These are phyloP conservation scores for Hoplostethus mediterraneus DNA, from an alignment of 2,797 vertebrate genomes.

Conservation along the genomic window DNA sequence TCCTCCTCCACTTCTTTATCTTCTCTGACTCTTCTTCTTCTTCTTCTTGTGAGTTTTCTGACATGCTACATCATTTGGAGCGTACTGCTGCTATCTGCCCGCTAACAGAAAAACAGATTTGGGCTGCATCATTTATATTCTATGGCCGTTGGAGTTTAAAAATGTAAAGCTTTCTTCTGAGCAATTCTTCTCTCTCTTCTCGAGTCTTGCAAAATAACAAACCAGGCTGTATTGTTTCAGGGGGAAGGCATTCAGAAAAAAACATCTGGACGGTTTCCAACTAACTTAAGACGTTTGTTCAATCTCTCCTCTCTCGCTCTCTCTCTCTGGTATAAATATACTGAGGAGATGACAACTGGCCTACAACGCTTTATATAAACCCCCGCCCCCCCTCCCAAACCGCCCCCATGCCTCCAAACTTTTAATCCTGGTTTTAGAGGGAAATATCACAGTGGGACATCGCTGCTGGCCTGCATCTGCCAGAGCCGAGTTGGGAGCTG, in stretches of 20 bases:
- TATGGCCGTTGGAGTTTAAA: no score
- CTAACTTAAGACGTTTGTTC: slow-evolving; percentile 15
- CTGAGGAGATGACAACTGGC: slow-evolving; percentile 42
- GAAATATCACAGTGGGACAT: slow-evolving; percentile 73
- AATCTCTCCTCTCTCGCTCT: slow-evolving; percentile 15
- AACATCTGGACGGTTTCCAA: slow-evolving; percentile 23
- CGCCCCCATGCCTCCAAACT: slow-evolving; percentile 60
- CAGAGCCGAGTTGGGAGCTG: slow-evolving; percentile 70
- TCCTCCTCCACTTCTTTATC: slow-evolving; percentile 68
- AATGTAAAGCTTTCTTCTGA: background rate
- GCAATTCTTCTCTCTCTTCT: slow-evolving; percentile 24
- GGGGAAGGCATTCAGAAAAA: slow-evolving; percentile 24
- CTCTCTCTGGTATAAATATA: slow-evolving; percentile 48
- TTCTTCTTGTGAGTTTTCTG: slow-evolving; percentile 20
- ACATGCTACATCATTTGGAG: slow-evolving; percentile 38
- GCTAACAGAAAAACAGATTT: slow-evolving; percentile 23
- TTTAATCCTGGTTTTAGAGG: slow-evolving; percentile 78
- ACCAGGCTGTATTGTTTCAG: background rate
- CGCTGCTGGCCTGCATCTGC: slow-evolving; percentile 75
- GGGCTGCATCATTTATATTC: slow-evolving; percentile 10
- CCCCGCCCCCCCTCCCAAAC: slow-evolving; percentile 43
- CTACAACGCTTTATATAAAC: slow-evolving; percentile 43
- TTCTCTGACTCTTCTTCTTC: slow-evolving; percentile 18
- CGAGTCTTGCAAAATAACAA: background rate
- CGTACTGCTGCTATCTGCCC: background rate